A percentile compares a stretch with the other conserved stretches of the same genome.
phyloP scores from a whole-genome alignment of 2,888 invertebrate species.

The Parnassius apollo region DNA sequence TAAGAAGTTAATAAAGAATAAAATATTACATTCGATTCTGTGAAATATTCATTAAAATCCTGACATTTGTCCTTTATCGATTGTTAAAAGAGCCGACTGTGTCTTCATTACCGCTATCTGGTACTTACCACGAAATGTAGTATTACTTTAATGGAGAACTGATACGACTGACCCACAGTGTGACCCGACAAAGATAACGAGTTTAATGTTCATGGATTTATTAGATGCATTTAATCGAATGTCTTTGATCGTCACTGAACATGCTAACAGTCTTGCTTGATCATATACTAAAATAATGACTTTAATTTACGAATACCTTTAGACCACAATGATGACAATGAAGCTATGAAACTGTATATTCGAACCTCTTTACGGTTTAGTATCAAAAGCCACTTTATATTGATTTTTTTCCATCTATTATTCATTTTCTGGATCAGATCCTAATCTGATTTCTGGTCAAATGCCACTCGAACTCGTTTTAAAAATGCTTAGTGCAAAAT shows the following conservation, averaged over 20 bases:
- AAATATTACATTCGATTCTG: conserved; percentile 2
- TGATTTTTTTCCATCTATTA: no score
- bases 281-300: no score
- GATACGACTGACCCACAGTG: conserved; percentile 16
- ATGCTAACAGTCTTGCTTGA: not conserved
- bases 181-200: conserved; percentile 20
- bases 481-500: no score
- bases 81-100: conserved; percentile 20
- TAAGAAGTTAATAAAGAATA: not conserved
- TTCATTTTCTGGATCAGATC: no score
- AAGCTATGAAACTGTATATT: no score
- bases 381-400: no score
- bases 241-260: not conserved
- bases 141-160: conserved; percentile 17
- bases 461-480: no score
- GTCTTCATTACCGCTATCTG: conserved; percentile 19
- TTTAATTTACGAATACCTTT: no score
- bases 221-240: conserved; percentile 12
- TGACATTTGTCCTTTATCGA: conserved; percentile 1
- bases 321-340: no score
- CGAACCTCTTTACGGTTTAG: no score
- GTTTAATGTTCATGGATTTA: conserved; percentile 14
- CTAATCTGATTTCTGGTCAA: no score
- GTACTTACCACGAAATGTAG: conserved; percentile 12
- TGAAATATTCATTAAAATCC: conserved; percentile 3